These are phyloP conservation scores for Trinorchestia longiramus DNA, from an alignment of 1,140 invertebrate species.

Conservation along the genomic window DNA sequence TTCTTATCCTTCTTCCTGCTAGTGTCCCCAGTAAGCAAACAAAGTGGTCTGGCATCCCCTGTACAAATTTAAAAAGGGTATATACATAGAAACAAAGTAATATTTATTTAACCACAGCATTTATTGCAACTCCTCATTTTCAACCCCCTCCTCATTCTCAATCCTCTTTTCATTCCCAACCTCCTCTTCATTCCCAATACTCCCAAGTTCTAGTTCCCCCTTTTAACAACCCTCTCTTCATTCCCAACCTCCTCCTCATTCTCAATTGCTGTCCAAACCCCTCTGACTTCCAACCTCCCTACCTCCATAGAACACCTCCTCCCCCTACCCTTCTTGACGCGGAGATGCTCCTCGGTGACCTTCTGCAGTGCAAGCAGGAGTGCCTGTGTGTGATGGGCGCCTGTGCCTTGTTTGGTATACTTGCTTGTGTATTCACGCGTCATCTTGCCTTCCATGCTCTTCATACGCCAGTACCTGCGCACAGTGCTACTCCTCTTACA, in stretches of 20 bases:
- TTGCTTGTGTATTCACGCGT: slow-evolving; percentile 45
- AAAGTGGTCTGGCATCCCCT: too few species aligned
- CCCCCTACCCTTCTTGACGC: slow-evolving; percentile 26
- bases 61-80: too few species aligned
- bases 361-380: slow-evolving; percentile 33
- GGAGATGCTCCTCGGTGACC: slow-evolving; percentile 37
- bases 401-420: slow-evolving; percentile 33
- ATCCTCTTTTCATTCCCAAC: too few species aligned
- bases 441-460: slow-evolving; percentile 43
- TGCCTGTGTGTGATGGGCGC: slow-evolving; percentile 13
- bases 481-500: not conserved
- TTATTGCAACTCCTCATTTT: too few species aligned
- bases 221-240: not conserved
- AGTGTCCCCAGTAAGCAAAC: too few species aligned
- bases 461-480: slow-evolving; percentile 50
- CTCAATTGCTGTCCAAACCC: too few species aligned
- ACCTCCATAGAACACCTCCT: not conserved
- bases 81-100: too few species aligned
- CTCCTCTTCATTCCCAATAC: too few species aligned
- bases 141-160: too few species aligned
- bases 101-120: too few species aligned
- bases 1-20: too few species aligned
- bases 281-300: not conserved
- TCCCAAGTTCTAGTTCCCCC: too few species aligned
- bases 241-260: not conserved